phyloP scores from a whole-genome alignment of 2,888 invertebrate genomes.

The Augiades crinisus region DNA sequence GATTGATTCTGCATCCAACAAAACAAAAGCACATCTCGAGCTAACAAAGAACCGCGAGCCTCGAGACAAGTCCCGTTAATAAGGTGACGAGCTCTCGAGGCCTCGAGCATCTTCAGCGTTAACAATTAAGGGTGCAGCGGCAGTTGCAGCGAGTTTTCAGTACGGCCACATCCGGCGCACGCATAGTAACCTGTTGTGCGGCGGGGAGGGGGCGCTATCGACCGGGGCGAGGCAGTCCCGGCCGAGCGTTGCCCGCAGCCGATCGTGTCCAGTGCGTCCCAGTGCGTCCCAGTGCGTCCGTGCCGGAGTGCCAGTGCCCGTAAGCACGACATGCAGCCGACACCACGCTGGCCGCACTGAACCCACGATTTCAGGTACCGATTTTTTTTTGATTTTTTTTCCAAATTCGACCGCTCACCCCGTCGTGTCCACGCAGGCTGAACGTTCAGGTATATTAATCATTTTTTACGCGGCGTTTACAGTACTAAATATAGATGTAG shows the following conservation, averaged over 20 bases:
- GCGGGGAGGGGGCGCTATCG: slow-evolving; percentile 47
- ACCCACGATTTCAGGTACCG: slow-evolving; percentile 57
- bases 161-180: slow-evolving; percentile 53
- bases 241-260: slow-evolving; percentile 40
- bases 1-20: not conserved
- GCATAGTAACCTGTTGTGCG: slow-evolving; percentile 70
- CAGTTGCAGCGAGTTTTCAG: slow-evolving; percentile 35
- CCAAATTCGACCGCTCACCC: too few relatives aligned
- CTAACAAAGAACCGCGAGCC: too few relatives aligned
- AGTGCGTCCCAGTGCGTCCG: slow-evolving; percentile 37
- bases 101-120: too few relatives aligned
- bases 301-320: slow-evolving; percentile 30
- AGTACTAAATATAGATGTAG: slow-evolving; percentile 22
- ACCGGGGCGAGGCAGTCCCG: slow-evolving; percentile 59
- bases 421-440: too few relatives aligned
- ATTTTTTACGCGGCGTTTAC: not conserved
- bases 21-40: too few relatives aligned
- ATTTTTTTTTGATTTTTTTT: too few relatives aligned
- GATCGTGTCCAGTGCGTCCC: slow-evolving; percentile 28
- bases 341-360: slow-evolving; percentile 55
- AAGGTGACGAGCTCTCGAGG: not conserved
- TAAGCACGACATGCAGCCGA: slow-evolving; percentile 58
- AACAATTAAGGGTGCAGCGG: slow-evolving; percentile 2
- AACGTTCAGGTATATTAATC: too few relatives aligned
- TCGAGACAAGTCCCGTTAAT: not conserved